These are phyloP conservation scores for Andrena camellia DNA, from an alignment of 2,888 invertebrate species.

Conservation along the genomic window DNA sequence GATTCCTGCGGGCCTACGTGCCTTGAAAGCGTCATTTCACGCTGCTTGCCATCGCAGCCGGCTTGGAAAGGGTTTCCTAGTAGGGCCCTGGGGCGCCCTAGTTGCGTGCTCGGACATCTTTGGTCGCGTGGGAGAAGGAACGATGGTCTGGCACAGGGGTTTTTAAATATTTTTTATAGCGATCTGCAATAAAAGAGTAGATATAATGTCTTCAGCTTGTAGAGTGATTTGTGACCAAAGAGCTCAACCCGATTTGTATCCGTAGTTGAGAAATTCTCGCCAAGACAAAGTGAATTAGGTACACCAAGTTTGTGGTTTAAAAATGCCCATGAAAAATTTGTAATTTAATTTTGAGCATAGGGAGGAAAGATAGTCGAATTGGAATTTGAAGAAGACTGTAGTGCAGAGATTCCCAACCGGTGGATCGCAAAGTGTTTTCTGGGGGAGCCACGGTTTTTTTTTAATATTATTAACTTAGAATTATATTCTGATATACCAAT, in stretches of 20 bases:
- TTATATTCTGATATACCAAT: no score
- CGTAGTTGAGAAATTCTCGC: neutral
- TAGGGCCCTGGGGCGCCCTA: neutral
- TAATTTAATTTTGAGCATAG: no score
- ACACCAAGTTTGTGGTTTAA: neutral
- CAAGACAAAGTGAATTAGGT: neutral
- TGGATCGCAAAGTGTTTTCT: no score
- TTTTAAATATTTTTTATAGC: neutral
- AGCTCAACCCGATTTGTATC: no score
- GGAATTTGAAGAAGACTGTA: no score
- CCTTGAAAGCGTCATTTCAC: conserved; percentile 22
- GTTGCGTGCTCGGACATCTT: neutral
- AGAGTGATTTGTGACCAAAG: no score
- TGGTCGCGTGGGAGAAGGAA: neutral
- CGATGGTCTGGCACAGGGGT: neutral
- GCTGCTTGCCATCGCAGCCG: conserved; percentile 14
- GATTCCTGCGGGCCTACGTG: conserved; percentile 36
- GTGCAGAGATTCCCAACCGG: no score
- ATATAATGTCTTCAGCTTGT: no score
- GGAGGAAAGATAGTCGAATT: no score
- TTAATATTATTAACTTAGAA: no score
- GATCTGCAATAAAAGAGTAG: conserved; percentile 4
- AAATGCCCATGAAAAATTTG: no score
- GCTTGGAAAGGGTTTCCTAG: conserved; percentile 1
- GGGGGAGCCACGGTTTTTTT: no score